Evolutionary conservation across 2,888 invertebrate species (phyloP).

Genomic region (Drosophila phalerata): DNA sequence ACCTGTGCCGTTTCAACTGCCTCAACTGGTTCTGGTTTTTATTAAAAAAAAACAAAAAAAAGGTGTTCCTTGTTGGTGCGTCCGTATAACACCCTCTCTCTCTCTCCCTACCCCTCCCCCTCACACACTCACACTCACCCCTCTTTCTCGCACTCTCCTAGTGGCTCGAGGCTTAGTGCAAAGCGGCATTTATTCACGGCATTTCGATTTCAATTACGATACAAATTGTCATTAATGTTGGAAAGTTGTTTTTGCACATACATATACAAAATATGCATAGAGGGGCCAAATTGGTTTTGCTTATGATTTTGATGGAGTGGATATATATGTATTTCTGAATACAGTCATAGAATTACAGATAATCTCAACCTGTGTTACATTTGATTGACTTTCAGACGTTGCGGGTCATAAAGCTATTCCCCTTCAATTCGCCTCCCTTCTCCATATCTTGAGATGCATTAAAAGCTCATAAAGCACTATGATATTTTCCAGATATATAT

Average conservation of each 20-base stretch:
- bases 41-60: constrained; percentile 25
- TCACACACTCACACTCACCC: no score
- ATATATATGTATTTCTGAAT: constrained; percentile 21
- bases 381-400: constrained; percentile 70
- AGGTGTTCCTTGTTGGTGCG: constrained; percentile 74
- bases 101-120: neutral
- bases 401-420: constrained; percentile 63
- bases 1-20: constrained; percentile 56
- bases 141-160: constrained; percentile 10
- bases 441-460: constrained; percentile 50
- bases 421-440: neutral
- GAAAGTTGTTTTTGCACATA: constrained; percentile 74
- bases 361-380: constrained; percentile 73
- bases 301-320: constrained; percentile 75
- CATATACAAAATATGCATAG: constrained; percentile 30
- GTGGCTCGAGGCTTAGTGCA: constrained; percentile 64
- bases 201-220: constrained; percentile 81
- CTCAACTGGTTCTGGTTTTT: constrained; percentile 64
- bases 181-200: constrained; percentile 82
- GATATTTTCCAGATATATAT: constrained; percentile 70
- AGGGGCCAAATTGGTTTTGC: constrained; percentile 38
- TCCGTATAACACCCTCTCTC: constrained; percentile 32
- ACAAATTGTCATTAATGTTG: constrained; percentile 82
- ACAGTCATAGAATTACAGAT: constrained; percentile 49
- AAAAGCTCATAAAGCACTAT: constrained; percentile 74